These are phyloP conservation scores for Fragum sueziense DNA, from an alignment of 2,888 invertebrate genomes.

Conservation along the genomic window DNA sequence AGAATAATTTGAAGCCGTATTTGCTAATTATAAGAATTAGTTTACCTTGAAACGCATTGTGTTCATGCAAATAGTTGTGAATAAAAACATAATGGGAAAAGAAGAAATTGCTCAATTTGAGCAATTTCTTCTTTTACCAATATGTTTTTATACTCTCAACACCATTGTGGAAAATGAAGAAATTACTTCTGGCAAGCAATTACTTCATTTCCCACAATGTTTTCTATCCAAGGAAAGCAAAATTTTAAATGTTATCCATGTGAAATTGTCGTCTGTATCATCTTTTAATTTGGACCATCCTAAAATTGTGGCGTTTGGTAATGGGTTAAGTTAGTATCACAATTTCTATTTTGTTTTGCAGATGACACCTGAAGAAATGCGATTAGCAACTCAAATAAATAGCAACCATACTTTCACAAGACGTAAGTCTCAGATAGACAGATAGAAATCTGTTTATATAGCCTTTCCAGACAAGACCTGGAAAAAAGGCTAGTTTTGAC, in stretches of 20 bases:
- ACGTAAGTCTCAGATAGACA: not conserved
- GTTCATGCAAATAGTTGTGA: no score
- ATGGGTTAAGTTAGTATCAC: no score
- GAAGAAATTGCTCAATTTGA: not conserved
- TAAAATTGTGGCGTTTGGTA: no score
- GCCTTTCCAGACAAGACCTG: not conserved
- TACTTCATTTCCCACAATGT: not conserved
- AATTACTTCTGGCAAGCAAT: not conserved
- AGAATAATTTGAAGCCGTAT: not conserved
- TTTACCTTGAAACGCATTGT: no score
- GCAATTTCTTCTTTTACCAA: not conserved
- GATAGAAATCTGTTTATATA: not conserved
- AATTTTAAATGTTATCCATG: no score
- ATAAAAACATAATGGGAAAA: no score
- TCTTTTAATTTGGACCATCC: no score
- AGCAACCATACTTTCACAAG: not conserved
- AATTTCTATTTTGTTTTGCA: not conserved
- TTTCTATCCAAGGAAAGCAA: no score
- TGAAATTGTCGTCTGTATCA: no score
- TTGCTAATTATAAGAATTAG: not conserved
- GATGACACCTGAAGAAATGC: not conserved
- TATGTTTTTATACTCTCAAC: no score
- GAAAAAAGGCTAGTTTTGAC: no score
- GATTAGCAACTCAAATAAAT: not conserved
- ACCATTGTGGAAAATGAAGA: no score